phyloP scores from a whole-genome alignment of 2,888 invertebrate species.

The Galerucella calmariensis region DNA sequence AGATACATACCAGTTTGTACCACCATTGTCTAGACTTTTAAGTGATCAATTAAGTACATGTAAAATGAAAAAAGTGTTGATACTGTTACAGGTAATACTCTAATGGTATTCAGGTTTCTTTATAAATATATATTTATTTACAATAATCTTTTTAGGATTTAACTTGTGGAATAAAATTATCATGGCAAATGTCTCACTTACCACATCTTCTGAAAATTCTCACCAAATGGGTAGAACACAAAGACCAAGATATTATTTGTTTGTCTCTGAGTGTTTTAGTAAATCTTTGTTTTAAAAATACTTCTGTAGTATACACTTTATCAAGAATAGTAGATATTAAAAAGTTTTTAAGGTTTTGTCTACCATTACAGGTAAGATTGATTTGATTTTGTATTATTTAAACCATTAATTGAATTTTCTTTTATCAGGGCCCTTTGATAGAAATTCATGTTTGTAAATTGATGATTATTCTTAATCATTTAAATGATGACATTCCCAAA shows the following conservation, averaged over 20 bases:
- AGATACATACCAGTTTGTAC: conserved; percentile 78
- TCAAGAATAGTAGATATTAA: conserved; percentile 79
- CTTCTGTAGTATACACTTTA: conserved; percentile 78
- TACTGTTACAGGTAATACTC: conserved; percentile 72
- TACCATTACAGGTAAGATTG: conserved; percentile 69
- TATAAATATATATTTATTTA: neutral
- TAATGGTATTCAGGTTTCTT: neutral
- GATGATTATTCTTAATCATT: conserved; percentile 67
- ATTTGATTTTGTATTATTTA: conserved; percentile 2
- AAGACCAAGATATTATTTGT: conserved; percentile 66
- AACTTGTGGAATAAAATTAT: conserved; percentile 81
- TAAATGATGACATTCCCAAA: conserved; percentile 66
- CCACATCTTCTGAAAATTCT: conserved; percentile 74
- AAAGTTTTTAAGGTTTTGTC: conserved; percentile 72
- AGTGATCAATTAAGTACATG: conserved; percentile 72
- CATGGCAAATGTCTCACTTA: conserved; percentile 84
- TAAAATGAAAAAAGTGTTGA: conserved; percentile 72
- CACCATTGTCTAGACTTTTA: conserved; percentile 72
- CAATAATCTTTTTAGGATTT: conserved; percentile 70
- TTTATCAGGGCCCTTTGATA: conserved; percentile 61
- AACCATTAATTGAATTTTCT: conserved; percentile 5
- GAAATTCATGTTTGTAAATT: conserved; percentile 69
- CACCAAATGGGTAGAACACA: conserved; percentile 73
- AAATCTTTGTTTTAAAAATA: conserved; percentile 83
- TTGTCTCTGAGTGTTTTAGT: conserved; percentile 77